Evolutionary conservation across 2,888 invertebrate genomes (phyloP), one percentile per base, ranked within the genome.

Genomic region (Lepidochrysops patricia): DNA sequence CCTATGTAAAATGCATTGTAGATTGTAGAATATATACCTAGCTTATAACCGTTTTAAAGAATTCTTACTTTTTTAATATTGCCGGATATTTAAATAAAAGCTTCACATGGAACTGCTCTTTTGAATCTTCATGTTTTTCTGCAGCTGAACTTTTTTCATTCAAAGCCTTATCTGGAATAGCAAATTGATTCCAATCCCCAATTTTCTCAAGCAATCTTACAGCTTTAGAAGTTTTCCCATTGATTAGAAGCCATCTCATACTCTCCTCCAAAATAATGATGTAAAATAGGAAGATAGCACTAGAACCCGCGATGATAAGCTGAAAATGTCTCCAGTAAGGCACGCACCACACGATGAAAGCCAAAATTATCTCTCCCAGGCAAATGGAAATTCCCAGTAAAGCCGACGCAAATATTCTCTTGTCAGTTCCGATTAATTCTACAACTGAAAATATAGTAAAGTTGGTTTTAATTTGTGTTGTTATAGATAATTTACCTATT

Each of bases 251-350:
- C 94, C 94, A 95, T 61, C 94, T 84, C 15, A 92, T 87, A 52
- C 93, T 93, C 74, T 93, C 93, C 19, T 92, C 92, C 26, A 92
- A 76, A 3, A 91, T 57, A 84, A 92, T 92, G 63, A 87, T 90
- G 72, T 93, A 92, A 9, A 90, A 69, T 48, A 94, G 70, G 61
- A 93, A 90, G 0, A 94, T 70, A 1, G 93, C 72, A 1, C 92
- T 90, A 0, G 94, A 94, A 0, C 89, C 80, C 72, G 94, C 94
- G 54, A 94, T 89, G 35, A 93, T 91, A 27, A 93, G 80, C 68
- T 94, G 90, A 66, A 94, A 79, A 65, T 90, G 78, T 65, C 94
- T 89, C 96, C 96, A 96, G 72, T 94, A 91, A 34, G 91, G 91
- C 2, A 92, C 84, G 72, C 90, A 88, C 91, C 94, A 95, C 1